Evolutionary conservation across 2,797 vertebrate genomes (phyloP), one percentile per base, ranked within the genome.

Genomic region (Eidolon dupreanum): DNA sequence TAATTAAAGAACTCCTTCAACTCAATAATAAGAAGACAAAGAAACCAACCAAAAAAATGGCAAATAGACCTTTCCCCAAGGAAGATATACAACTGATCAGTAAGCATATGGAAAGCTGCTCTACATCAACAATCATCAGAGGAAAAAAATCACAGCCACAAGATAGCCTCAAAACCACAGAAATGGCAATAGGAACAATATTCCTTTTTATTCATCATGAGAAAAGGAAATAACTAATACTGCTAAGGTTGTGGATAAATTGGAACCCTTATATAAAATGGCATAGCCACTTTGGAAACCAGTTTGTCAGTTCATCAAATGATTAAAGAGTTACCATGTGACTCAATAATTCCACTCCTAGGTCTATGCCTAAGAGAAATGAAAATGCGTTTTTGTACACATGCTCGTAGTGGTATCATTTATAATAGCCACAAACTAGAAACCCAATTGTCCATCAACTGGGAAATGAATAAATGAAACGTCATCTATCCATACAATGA

Each of bases 1-100:
- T 19, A 59, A 78, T 98, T 98, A 98, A 98, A 98, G 97, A n/a
- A 63, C 24, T 94, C 46, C 71, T 68, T 59, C 41, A 70, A 49
- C 41, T 78, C 51, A 78, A 41, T 53, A 66, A 88, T 51, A n/a
- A 51, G 28, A 38, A 70, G 28, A 66, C 46, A 78, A 75, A 31
- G 33, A 43, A 63, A 46, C 43, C 57, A 75, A 36, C n/a, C 55
- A 49, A 77, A 78, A 49, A 31, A 43, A 55, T 33, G 36, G 19
- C 8, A n/a, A 89, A 38, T 33, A 89, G 19, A 68, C 15, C 55
- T 68, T 78, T 43, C 53, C 43, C 36, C 51, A 55, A 55, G n/a
- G n/a, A 74, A 88, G 70, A 61, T 36, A 59, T 8, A 36, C 10
- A 20, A 49, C 55, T 49, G 33, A 15, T 43, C 41, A 6, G 63